These are phyloP conservation scores for Clytia hemisphaerica DNA, from an alignment of 30 jellyfish, hydroid and myxozoan species.

Conservation along the genomic window DNA sequence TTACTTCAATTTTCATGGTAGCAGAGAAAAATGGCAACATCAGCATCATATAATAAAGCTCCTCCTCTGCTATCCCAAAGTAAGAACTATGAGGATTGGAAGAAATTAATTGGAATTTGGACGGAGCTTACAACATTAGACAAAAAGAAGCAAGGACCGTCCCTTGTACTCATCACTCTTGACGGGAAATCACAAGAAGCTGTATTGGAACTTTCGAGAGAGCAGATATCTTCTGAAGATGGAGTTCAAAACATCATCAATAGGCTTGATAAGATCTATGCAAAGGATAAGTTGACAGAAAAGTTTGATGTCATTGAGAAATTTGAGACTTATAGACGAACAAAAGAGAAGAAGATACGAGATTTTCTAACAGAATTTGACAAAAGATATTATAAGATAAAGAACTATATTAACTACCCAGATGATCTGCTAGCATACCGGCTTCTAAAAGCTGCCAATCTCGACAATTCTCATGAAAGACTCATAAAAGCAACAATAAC, in stretches of 20 bases:
- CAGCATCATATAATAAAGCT: no score
- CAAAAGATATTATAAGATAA: no score
- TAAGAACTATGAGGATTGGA: no score
- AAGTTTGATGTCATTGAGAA: constrained; percentile 6
- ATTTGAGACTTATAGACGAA: constrained; percentile 16
- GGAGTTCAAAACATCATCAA: constrained; percentile 7
- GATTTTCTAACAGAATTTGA: neutral
- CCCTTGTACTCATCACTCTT: constrained; percentile 7
- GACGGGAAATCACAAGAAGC: constrained; percentile 28
- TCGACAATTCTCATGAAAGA: constrained; percentile 1
- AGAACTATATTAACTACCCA: no score
- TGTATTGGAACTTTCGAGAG: constrained; percentile 15
- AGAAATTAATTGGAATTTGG: constrained; percentile 2
- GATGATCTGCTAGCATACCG: no score
- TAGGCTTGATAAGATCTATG: constrained; percentile 12
- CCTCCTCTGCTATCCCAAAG: no score
- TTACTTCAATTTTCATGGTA: no score
- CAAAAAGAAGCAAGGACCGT: constrained; percentile 19
- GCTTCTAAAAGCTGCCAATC: neutral
- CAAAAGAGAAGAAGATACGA: neutral
- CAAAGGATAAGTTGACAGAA: neutral
- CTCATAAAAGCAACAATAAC: constrained; percentile 22
- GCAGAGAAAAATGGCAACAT: no score
- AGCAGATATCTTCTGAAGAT: constrained; percentile 1
- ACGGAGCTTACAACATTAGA: constrained; percentile 12